Evolutionary conservation across 1,140 invertebrate species (phyloP), one percentile per base, ranked within the genome.

Genomic region (Cecropterus lyciades): DNA sequence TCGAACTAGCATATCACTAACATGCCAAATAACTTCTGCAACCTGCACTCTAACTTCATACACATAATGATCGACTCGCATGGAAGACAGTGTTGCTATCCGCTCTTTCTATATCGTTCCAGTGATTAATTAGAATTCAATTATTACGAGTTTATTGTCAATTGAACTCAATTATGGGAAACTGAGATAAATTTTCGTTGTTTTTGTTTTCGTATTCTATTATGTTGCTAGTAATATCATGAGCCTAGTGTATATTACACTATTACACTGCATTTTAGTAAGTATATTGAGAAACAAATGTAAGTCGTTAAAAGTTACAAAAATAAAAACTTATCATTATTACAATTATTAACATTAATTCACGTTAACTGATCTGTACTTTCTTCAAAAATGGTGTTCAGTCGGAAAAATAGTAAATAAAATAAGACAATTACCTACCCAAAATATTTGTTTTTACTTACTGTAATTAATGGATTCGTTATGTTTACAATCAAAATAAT

Each of bases 111-210:
- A 20, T 48, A 7, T 0, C 0, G 46, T 11, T 20, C 24, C 8
- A 48, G 3, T 48, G 9, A 14, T 48, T 48, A 24, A 48, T 48
- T 48, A 48, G 24, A 48, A n/a, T 17, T 5, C 17, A 48, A 48
- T 48, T 24, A 48, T 24, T 20, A 24, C 8, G 17, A 48, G 16
- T 24, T 48, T 24, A 48, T 17, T 3, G 46, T 48, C 46, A 20
- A 48, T 48, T 48, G 17, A 20, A 17, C 9, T 17, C 16, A 24
- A 24, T 17, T 10, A 48, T 48, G 46, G 46, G 46, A 48, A 48
- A 48, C 3, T 20, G 8, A 48, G 46, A 24, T 48, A n/a, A 7
- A 15, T 17, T 17, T 40, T 40, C 11, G n/a, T 40, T 40, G 37
- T 40, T 40, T 3, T n/a, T n/a, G n/a, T n/a, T n/a, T n/a, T n/a